A percentile compares a stretch with the other conserved stretches of the same genome.
Evolutionary conservation across 2,888 invertebrate genomes (phyloP).

Genomic region (Athalia rosae): DNA sequence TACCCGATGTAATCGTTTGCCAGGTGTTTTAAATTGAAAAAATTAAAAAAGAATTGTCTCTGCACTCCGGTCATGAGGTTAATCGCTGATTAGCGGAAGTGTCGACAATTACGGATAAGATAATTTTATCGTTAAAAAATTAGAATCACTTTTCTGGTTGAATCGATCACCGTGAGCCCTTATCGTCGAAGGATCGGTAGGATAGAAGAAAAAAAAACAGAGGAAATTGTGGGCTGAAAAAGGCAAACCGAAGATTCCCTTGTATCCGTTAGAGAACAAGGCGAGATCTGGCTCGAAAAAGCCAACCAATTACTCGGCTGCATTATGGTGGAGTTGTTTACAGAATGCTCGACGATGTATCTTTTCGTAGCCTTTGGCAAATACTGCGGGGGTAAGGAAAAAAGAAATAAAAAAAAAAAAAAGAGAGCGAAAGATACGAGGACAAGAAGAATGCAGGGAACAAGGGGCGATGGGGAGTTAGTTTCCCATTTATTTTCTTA

Average conservation of each 20-base stretch:
- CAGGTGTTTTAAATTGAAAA: too few species aligned
- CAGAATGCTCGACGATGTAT: slow-evolving; percentile 57
- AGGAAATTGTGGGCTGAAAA: not conserved
- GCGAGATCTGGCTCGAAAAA: slow-evolving; percentile 23
- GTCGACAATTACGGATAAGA: too few species aligned
- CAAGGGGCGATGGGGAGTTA: slow-evolving; percentile 19
- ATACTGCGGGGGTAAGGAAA: slow-evolving; percentile 49
- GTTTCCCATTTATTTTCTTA: slow-evolving; percentile 56
- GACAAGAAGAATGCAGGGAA: slow-evolving; percentile 13
- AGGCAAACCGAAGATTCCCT: not conserved
- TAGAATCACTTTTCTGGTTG: too few species aligned
- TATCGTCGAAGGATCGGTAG: not conserved
- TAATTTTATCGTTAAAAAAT: too few species aligned
- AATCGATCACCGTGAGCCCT: too few species aligned
- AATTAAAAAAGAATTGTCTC: too few species aligned
- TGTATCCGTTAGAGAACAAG: slow-evolving; percentile 2
- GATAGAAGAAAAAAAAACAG: not conserved
- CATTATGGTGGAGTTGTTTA: slow-evolving; percentile 60
- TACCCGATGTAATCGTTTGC: too few species aligned
- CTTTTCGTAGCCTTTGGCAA: slow-evolving; percentile 50
- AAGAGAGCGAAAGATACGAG: not conserved
- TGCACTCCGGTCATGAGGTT: too few species aligned
- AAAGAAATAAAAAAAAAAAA: too few species aligned
- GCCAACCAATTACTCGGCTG: slow-evolving; percentile 41
- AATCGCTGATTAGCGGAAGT: too few species aligned